These are phyloP conservation scores for Ferdinandea cuprea DNA, from an alignment of 2,888 invertebrate species.

Conservation along the genomic window DNA sequence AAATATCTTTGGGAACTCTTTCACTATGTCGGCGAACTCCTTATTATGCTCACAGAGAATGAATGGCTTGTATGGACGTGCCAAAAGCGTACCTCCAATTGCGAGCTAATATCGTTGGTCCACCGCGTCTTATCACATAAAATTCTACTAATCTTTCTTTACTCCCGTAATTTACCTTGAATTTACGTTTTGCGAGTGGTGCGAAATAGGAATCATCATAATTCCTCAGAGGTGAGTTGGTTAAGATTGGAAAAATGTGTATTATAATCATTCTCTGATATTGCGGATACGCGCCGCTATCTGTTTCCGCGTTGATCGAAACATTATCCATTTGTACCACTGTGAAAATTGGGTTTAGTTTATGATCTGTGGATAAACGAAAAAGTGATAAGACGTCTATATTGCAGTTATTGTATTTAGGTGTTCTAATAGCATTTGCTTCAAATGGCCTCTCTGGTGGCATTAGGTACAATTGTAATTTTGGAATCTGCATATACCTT, in stretches of 20 bases:
- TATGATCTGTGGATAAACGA: neutral
- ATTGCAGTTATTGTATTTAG: neutral
- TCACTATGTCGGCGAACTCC: neutral
- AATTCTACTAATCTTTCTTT: conserved; percentile 7
- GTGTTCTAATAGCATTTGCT: neutral
- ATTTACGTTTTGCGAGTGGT: conserved; percentile 24
- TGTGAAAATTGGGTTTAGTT: too few species aligned
- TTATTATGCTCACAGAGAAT: neutral
- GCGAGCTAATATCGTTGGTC: conserved; percentile 9
- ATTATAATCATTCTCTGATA: too few species aligned
- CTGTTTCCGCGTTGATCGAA: too few species aligned
- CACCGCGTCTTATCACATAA: conserved; percentile 9
- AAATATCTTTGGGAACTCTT: too few species aligned
- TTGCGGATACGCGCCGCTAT: too few species aligned
- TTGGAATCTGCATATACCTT: neutral
- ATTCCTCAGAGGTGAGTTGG: neutral
- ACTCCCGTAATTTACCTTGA: conserved; percentile 3
- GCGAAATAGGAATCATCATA: conserved; percentile 4
- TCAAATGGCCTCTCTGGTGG: neutral
- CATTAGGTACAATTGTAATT: neutral
- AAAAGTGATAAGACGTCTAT: conserved; percentile 2
- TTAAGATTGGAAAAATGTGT: too few species aligned
- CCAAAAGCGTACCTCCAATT: conserved; percentile 19
- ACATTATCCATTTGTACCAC: too few species aligned
- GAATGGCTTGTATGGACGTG: neutral